Evolutionary conservation across 2,113 vertebrate species (phyloP), one percentile per base, ranked within the genome.

Genomic region (Podarcis cretensis): DNA sequence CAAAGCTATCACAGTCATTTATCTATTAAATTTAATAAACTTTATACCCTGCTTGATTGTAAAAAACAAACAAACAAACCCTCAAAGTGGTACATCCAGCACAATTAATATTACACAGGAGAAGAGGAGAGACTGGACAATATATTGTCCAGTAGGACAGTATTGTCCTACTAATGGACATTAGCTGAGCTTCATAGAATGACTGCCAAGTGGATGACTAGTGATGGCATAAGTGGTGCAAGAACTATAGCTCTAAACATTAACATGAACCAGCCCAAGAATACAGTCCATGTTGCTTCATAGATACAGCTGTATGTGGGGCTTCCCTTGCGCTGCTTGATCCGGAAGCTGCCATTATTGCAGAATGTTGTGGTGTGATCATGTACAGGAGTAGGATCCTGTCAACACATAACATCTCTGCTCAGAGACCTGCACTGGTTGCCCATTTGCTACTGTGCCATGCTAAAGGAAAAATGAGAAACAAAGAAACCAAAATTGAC

Each of bases 1-100:
- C 16, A 84, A 93, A 86, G 85, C 21, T 0, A 16, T 90, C 81
- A 87, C 25, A 79, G 73, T 78, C 88, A 30, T 65, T 48, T 48
- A 48, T 48, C 48, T 48, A 48, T 48, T 48, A 48, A 48, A 48
- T 48, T 48, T 48, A 48, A 48, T 48, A 48, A 48, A 48, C 48
- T 48, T 10, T 48, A 48, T 48, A 48, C 48, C 48, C 48, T 48
- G 48, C 48, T 48, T 48, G 48, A 48, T 48, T 48, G 48, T 48
- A 48, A 48, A 10, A 48, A 43, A 43, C 5, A 6, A 37, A 37
- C 3, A 9, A 48, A 48, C 8, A 48, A 48, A 48, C 43, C 43
- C 43, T 48, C 43, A 48, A 48, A 48, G 43, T 48, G 43, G 57
- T 59, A 78, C n/a, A 89, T 75, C 73, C 75, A 80, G 32, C 4